Conservation (phyloP, 2,888 invertebrate species). For the Didymodactylos carnosus region DNA sequence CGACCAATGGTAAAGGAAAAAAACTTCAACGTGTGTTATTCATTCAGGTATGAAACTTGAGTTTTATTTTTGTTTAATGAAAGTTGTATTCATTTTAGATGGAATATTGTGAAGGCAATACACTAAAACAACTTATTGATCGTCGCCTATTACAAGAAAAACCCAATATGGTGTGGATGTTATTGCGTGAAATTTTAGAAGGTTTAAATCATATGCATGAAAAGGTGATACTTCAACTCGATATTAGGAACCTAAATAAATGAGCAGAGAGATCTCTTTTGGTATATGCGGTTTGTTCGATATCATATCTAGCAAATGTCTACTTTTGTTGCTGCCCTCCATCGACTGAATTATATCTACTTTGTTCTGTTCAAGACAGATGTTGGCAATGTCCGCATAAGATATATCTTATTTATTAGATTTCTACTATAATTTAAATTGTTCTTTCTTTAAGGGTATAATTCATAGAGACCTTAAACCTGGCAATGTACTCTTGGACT, state of each 20-base stretch:
- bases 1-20: not conserved
- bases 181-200: slow-evolving; percentile 83
- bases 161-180: slow-evolving; percentile 60
- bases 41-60: not conserved
- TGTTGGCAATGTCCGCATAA: too few relatives aligned
- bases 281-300: too few relatives aligned
- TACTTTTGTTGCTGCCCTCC: too few relatives aligned
- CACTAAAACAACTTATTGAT: slow-evolving; percentile 60
- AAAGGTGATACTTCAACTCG: slow-evolving; percentile 43
- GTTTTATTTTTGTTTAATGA: not conserved
- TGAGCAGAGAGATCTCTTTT: not conserved
- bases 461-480: slow-evolving; percentile 38
- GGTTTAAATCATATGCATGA: slow-evolving; percentile 73
- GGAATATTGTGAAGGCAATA: slow-evolving; percentile 96
- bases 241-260: not conserved
- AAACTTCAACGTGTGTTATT: not conserved
- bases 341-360: too few relatives aligned
- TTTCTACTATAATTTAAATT: slow-evolving; percentile 36
- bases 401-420: slow-evolving; percentile 14
- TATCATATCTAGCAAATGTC: too few relatives aligned
- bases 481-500: slow-evolving; percentile 82
- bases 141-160: slow-evolving; percentile 50
- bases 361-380: too few relatives aligned
- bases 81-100: slow-evolving; percentile 43
- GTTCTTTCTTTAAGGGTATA: slow-evolving; percentile 47